These are phyloP conservation scores for Drosophila emarginata DNA, from an alignment of 2,888 invertebrate species.

Conservation along the genomic window DNA sequence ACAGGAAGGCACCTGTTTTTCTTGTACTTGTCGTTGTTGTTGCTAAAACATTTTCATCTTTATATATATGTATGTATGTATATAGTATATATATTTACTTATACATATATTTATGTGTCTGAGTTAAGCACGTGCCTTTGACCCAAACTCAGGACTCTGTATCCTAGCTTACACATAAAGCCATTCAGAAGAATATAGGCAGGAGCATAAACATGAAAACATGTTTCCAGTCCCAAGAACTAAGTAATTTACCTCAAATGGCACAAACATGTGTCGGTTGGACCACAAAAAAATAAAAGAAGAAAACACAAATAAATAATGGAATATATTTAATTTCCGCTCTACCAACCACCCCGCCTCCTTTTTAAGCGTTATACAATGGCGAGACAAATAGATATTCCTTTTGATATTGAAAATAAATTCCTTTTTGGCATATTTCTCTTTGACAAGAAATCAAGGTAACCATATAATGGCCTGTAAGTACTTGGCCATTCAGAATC, in stretches of 20 bases:
- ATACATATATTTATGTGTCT: slow-evolving; percentile 31
- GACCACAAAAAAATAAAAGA: slow-evolving; percentile 11
- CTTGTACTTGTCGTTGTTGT: slow-evolving; percentile 18
- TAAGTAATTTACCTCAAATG: slow-evolving; percentile 26
- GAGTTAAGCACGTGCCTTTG: slow-evolving; percentile 31
- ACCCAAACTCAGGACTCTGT: slow-evolving; percentile 11
- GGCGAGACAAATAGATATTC: slow-evolving; percentile 10
- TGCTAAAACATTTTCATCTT: slow-evolving; percentile 3
- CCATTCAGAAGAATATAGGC: slow-evolving; percentile 7
- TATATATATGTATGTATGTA: neutral
- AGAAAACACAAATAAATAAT: slow-evolving; percentile 41
- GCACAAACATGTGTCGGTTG: slow-evolving; percentile 42
- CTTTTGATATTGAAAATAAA: slow-evolving; percentile 31
- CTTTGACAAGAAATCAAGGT: slow-evolving; percentile 18
- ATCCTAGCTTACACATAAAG: slow-evolving; percentile 16
- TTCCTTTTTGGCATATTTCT: slow-evolving; percentile 30
- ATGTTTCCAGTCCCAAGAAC: slow-evolving; percentile 13
- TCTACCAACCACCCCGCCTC: neutral
- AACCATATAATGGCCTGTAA: slow-evolving; percentile 40
- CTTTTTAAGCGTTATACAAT: neutral
- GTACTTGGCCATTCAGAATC: slow-evolving; percentile 22
- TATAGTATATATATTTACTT: slow-evolving; percentile 10
- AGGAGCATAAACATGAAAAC: slow-evolving; percentile 47
- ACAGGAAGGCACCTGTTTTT: slow-evolving; percentile 22
- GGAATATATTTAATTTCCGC: slow-evolving; percentile 69